Percentiles rank a stretch among this genome's conserved stretches.
Conservation (phyloP, 1,140 invertebrate species). For the Drosophila rufa region DNA sequence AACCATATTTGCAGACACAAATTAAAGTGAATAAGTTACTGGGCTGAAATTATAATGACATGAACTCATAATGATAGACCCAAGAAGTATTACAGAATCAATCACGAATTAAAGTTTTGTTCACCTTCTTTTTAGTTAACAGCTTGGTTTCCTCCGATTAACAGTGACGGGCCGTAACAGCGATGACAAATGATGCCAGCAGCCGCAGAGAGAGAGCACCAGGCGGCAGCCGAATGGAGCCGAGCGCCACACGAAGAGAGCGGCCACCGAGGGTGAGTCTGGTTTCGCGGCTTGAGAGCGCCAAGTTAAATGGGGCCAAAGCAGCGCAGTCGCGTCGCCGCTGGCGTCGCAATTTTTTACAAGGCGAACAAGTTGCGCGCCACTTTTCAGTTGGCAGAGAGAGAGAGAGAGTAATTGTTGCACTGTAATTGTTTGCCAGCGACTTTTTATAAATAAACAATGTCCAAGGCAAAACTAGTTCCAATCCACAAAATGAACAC, state of each 20-base stretch:
- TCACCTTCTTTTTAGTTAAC: background rate
- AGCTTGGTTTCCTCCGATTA: background rate
- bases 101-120: background rate
- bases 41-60: too few species aligned
- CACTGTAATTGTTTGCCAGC: slow-evolving; percentile 58
- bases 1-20: background rate
- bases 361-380: slow-evolving; percentile 73
- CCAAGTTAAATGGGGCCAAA: slow-evolving; percentile 69
- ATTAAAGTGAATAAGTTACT: too few species aligned
- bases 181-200: background rate
- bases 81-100: background rate
- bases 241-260: slow-evolving; percentile 26
- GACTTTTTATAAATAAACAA: slow-evolving; percentile 51
- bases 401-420: slow-evolving; percentile 55
- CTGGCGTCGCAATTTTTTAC: slow-evolving; percentile 67
- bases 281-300: slow-evolving; percentile 16
- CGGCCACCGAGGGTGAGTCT: slow-evolving; percentile 15
- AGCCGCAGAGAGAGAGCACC: slow-evolving; percentile 2
- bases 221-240: background rate
- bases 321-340: slow-evolving; percentile 67
- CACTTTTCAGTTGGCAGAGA: slow-evolving; percentile 18
- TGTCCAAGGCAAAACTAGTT: slow-evolving; percentile 31
- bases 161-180: slow-evolving; percentile 1
- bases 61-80: too few species aligned
- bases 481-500: slow-evolving; percentile 18